A percentile compares a stretch with the other conserved stretches of the same genome.
These are phyloP conservation scores for Ametastegia equiseti DNA, from an alignment of 2,888 invertebrate species.

Conservation along the genomic window DNA sequence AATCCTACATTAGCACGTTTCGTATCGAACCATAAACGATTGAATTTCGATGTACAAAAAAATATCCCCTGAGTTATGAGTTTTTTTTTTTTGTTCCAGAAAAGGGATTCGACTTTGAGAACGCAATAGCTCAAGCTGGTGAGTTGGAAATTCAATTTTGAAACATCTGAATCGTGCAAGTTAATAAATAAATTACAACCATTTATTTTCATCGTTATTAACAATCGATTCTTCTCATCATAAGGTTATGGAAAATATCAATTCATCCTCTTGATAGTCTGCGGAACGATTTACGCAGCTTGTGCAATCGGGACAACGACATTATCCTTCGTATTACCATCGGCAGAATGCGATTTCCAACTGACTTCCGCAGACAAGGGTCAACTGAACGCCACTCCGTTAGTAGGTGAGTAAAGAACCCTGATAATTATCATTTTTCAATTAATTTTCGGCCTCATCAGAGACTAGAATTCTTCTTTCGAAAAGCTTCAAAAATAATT, in stretches of 20 bases:
- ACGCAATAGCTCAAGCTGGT: slow-evolving; percentile 80
- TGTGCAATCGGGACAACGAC: slow-evolving; percentile 84
- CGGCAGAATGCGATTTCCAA: slow-evolving; percentile 79
- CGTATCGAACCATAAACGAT: neutral
- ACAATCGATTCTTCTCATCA: slow-evolving; percentile 64
- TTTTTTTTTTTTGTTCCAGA: slow-evolving; percentile 14
- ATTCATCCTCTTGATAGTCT: slow-evolving; percentile 79
- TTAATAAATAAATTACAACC: slow-evolving; percentile 45
- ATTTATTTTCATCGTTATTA: slow-evolving; percentile 4
- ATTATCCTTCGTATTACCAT: slow-evolving; percentile 82
- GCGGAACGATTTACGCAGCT: slow-evolving; percentile 83
- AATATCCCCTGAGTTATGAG: no score
- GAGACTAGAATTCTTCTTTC: no score
- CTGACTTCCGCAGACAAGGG: slow-evolving; percentile 80
- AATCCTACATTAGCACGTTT: neutral
- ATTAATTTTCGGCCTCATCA: no score
- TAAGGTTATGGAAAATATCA: slow-evolving; percentile 83
- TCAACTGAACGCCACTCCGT: slow-evolving; percentile 80
- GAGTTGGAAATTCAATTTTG: slow-evolving; percentile 64
- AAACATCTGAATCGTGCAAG: slow-evolving; percentile 27
- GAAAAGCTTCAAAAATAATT: no score
- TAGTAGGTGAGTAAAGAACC: slow-evolving; percentile 76
- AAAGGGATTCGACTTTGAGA: slow-evolving; percentile 78
- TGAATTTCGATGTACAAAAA: no score
- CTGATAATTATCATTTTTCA: neutral